Percentiles rank a stretch among this genome's conserved stretches.
These are phyloP conservation scores for Plecturocebus donacophilus DNA, from an alignment of 2,113 vertebrate species.

Conservation along the genomic window DNA sequence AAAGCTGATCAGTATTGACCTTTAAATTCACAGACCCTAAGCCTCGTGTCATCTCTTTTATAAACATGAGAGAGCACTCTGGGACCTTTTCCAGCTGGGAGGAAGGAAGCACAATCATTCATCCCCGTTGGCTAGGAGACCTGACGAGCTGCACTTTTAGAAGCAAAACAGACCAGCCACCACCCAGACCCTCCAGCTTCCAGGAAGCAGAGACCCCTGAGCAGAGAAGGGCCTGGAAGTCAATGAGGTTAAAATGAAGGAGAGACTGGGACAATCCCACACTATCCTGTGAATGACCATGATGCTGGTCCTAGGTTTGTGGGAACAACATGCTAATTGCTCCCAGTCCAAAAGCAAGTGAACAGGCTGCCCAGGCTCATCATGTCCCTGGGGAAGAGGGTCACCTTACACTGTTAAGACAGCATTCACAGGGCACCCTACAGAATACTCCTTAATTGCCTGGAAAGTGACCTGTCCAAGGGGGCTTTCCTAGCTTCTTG, in stretches of 20 bases:
- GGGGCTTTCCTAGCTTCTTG: neutral
- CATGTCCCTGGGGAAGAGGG: neutral
- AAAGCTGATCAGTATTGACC: neutral
- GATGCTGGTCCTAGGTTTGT: neutral
- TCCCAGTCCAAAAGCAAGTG: slow-evolving; percentile 42
- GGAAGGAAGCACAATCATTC: slow-evolving; percentile 20
- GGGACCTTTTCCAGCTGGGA: slow-evolving; percentile 36
- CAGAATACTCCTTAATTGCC: slow-evolving; percentile 72
- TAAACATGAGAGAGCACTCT: neutral
- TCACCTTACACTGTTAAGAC: slow-evolving; percentile 75
- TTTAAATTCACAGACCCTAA: slow-evolving; percentile 44
- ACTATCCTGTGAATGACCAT: slow-evolving; percentile 15
- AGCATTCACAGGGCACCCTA: slow-evolving; percentile 68
- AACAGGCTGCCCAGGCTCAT: neutral
- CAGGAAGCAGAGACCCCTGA: neutral
- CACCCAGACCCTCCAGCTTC: neutral
- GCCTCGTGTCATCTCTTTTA: slow-evolving; percentile 8
- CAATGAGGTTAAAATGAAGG: slow-evolving; percentile 12
- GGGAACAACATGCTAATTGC: too few species aligned
- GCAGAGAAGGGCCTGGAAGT: neutral
- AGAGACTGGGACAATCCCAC: neutral
- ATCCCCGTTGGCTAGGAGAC: neutral
- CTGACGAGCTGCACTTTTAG: slow-evolving; percentile 3
- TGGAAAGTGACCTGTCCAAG: slow-evolving; percentile 67
- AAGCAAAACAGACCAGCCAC: neutral